Evolutionary conservation across 2,113 vertebrate species (phyloP).

Genomic region (Anguilla rostrata): DNA sequence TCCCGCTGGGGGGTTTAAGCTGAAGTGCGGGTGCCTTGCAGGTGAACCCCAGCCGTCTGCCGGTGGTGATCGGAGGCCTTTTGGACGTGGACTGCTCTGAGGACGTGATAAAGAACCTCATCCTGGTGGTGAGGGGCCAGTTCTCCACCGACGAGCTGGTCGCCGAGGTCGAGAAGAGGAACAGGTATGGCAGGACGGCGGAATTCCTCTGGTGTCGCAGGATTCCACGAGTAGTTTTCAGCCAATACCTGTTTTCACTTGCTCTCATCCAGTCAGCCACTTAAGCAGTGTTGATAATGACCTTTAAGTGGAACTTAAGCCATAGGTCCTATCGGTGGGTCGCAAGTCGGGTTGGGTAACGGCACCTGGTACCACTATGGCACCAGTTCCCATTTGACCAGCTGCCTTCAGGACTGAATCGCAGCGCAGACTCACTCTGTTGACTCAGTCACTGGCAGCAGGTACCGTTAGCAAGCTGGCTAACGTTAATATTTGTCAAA

Average conservation of each 20-base stretch:
- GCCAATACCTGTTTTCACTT: not conserved
- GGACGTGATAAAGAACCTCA: conserved; percentile 96
- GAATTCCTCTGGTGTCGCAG: not conserved
- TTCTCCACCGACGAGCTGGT: conserved; percentile 98
- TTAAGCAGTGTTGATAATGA: not conserved
- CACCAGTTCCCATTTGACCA: no score
- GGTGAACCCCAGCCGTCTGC: conserved; percentile 96
- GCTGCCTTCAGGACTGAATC: no score
- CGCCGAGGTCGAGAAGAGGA: conserved; percentile 96
- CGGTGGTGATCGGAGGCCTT: conserved; percentile 91
- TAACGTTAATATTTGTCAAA: no score
- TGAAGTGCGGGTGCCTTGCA: conserved; percentile 43
- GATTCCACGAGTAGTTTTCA: not conserved
- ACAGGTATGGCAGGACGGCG: conserved; percentile 72
- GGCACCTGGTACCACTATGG: no score
- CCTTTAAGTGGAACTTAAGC: not conserved
- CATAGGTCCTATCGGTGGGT: no score
- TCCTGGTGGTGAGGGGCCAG: conserved; percentile 94
- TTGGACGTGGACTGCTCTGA: conserved; percentile 97
- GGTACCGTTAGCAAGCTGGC: no score
- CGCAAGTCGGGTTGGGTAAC: no score
- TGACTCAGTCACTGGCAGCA: no score
- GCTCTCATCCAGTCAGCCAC: not conserved
- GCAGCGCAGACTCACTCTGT: no score
- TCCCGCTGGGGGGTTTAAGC: not conserved